These are phyloP conservation scores for Atractosteus spatula DNA, from an alignment of 2,113 vertebrate genomes.

Conservation along the genomic window DNA sequence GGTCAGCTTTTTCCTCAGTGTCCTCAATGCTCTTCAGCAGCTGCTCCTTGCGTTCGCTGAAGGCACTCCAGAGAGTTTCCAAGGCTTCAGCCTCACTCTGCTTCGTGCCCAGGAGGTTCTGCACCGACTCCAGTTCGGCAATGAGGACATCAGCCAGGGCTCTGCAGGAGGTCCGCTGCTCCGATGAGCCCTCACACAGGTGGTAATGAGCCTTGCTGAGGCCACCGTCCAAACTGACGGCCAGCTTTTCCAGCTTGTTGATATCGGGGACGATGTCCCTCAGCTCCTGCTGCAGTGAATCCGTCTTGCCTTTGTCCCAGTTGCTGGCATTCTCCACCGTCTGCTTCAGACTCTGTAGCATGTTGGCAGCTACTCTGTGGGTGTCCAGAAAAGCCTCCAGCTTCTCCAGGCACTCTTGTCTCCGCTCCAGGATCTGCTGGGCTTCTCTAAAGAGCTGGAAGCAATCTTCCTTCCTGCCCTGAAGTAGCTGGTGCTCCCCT, in stretches of 20 bases:
- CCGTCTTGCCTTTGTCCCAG: slow-evolving; percentile 76
- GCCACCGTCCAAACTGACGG: slow-evolving; percentile 70
- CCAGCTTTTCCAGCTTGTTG: slow-evolving; percentile 70
- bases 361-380: slow-evolving; percentile 37
- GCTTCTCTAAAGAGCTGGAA: slow-evolving; percentile 80
- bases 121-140: slow-evolving; percentile 74
- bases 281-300: slow-evolving; percentile 70
- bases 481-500: slow-evolving; percentile 73
- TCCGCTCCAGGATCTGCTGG: slow-evolving; percentile 66
- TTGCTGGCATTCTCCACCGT: slow-evolving; percentile 72
- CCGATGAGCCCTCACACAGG: slow-evolving; percentile 57
- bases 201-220: slow-evolving; percentile 85
- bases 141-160: slow-evolving; percentile 67
- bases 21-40: slow-evolving; percentile 80
- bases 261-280: slow-evolving; percentile 58
- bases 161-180: slow-evolving; percentile 82
- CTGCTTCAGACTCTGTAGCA: slow-evolving; percentile 68
- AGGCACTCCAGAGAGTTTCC: slow-evolving; percentile 68
- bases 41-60: slow-evolving; percentile 76
- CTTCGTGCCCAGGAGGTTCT: slow-evolving; percentile 83
- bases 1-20: slow-evolving; percentile 73
- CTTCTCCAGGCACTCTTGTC: slow-evolving; percentile 67
- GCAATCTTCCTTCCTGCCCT: slow-evolving; percentile 76
- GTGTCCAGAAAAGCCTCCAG: slow-evolving; percentile 69
- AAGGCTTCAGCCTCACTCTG: slow-evolving; percentile 89